A percentile compares a stretch with the other conserved stretches of the same genome.
phyloP scores from a whole-genome alignment of 2,797 vertebrate species.

The Sphaeramia orbicularis region DNA sequence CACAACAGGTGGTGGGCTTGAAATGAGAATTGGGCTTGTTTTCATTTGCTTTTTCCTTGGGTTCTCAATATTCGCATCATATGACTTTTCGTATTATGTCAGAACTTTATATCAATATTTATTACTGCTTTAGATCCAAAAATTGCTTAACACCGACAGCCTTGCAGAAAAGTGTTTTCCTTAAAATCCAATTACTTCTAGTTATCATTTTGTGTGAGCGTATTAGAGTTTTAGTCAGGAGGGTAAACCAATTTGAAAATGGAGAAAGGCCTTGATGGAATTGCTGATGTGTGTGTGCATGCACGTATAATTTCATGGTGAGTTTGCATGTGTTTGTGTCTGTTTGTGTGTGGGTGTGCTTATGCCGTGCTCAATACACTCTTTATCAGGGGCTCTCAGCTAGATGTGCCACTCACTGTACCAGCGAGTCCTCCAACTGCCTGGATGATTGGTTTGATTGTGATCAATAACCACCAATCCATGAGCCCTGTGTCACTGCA shows the following conservation, averaged over 20 bases:
- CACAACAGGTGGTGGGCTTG: conserved; percentile 43
- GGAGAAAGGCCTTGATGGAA: conserved; percentile 51
- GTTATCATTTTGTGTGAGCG: conserved; percentile 61
- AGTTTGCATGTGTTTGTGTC: conserved; percentile 5
- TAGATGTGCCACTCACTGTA: conserved; percentile 25
- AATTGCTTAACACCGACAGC: conserved; percentile 37
- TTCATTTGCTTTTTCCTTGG: conserved; percentile 14
- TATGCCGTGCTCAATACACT: conserved; percentile 30
- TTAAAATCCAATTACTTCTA: conserved; percentile 70
- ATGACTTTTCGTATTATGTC: conserved; percentile 46
- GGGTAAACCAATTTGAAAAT: conserved; percentile 69
- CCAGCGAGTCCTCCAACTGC: conserved; percentile 19
- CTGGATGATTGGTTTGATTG: conserved; percentile 48
- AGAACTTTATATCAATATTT: conserved; percentile 62
- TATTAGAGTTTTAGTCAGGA: conserved; percentile 55
- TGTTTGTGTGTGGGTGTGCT: conserved; percentile 5
- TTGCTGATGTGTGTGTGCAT: conserved; percentile 50
- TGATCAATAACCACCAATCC: conserved; percentile 58
- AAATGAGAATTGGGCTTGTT: conserved; percentile 15
- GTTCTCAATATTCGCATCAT: conserved; percentile 47
- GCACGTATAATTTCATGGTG: conserved; percentile 25
- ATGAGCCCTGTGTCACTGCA: conserved; percentile 23
- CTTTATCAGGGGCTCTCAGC: conserved; percentile 29
- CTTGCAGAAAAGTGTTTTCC: conserved; percentile 48
- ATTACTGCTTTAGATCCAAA: conserved; percentile 46